These are phyloP conservation scores for Helleia helle DNA, from an alignment of 2,888 invertebrate genomes.

Conservation along the genomic window DNA sequence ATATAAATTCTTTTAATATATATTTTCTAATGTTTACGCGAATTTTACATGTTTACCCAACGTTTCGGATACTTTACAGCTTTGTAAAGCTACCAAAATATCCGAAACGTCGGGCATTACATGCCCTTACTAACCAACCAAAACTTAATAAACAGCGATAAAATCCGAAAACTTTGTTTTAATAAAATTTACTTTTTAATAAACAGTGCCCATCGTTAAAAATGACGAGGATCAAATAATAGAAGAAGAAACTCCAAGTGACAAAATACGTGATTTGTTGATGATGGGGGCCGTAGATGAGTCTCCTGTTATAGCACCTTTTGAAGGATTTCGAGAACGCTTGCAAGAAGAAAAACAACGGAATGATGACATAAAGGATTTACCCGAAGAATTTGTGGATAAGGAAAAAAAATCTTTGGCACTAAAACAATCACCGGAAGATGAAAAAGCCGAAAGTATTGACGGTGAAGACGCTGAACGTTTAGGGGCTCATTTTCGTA, in stretches of 20 bases:
- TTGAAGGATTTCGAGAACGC: conserved; percentile 60
- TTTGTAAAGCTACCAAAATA: too few species aligned
- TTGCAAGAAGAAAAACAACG: conserved; percentile 44
- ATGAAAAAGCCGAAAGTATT: conserved; percentile 30
- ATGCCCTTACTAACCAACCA: too few species aligned
- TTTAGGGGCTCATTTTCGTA: conserved; percentile 59
- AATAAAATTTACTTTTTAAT: conserved; percentile 10
- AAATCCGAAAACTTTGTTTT: too few species aligned
- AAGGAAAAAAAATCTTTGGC: conserved; percentile 56
- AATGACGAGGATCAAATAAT: conserved; percentile 25
- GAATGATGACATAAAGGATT: conserved; percentile 22
- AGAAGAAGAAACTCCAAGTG: conserved; percentile 43
- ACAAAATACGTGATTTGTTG: conserved; percentile 54
- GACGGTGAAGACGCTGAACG: conserved; percentile 61
- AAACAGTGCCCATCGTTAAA: conserved; percentile 15
- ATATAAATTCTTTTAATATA: too few species aligned
- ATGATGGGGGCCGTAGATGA: conserved; percentile 44
- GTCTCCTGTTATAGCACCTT: conserved; percentile 51
- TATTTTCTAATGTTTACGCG: too few species aligned
- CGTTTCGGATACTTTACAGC: too few species aligned
- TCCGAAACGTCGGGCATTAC: too few species aligned
- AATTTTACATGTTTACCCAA: too few species aligned
- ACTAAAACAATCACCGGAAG: conserved; percentile 30
- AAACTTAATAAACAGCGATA: too few species aligned
- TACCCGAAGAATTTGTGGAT: conserved; percentile 32